Conservation (phyloP, 92 coral and sea anemone species). For the Epizoanthus fatuus region DNA sequence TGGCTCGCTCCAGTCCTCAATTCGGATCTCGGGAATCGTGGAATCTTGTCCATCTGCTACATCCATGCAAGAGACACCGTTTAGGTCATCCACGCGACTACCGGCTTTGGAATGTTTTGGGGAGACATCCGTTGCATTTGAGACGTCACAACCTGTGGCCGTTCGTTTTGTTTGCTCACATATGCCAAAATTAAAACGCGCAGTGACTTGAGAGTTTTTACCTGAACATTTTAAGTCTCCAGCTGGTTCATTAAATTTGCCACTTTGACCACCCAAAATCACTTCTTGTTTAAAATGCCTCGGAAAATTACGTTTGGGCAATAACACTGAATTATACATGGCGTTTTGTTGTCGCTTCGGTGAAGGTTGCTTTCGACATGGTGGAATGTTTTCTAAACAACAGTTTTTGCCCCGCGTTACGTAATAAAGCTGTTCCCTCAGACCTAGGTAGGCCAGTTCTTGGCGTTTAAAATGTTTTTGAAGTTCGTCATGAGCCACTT, state of each 20-base stretch:
- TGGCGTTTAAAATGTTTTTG: neutral
- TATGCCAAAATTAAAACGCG: neutral
- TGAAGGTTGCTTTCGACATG: neutral
- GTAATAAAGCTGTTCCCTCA: slow-evolving; percentile 16
- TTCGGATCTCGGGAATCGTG: slow-evolving; percentile 61
- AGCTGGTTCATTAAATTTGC: neutral
- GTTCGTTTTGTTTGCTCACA: neutral
- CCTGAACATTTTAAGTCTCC: neutral
- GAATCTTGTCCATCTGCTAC: neutral
- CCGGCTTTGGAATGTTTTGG: neutral
- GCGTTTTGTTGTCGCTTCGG: neutral
- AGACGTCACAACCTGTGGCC: too few species aligned
- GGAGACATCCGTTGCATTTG: too few species aligned
- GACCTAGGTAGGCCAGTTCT: neutral
- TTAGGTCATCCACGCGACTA: neutral
- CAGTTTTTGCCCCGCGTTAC: neutral
- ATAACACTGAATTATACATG: neutral
- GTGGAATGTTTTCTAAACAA: neutral
- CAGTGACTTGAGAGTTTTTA: neutral
- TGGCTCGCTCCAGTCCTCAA: slow-evolving; percentile 81
- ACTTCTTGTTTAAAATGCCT: neutral
- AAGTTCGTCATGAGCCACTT: neutral
- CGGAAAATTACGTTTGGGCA: neutral
- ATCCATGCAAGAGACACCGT: neutral
- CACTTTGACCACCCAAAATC: neutral